phyloP scores from a whole-genome alignment of 1,140 invertebrate genomes.

The Chelonus insularis region DNA sequence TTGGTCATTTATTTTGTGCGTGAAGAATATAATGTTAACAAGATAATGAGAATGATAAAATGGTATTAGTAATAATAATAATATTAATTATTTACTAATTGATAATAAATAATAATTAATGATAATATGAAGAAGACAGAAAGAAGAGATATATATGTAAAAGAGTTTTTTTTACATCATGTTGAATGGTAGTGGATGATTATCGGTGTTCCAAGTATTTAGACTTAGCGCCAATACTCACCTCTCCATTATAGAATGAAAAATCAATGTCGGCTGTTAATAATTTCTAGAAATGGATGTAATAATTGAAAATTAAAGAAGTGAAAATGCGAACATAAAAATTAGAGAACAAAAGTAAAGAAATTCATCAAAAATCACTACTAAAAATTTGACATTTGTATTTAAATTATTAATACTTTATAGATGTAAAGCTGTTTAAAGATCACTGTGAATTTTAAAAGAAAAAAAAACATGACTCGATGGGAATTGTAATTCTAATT shows the following conservation, averaged over 20 bases:
- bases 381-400: conserved; percentile 11
- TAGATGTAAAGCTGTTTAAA: conserved; percentile 10
- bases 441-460: not conserved
- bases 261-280: conserved; percentile 23
- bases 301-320: too few species aligned
- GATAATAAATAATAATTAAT: not conserved
- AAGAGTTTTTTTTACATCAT: conserved; percentile 25
- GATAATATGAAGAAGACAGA: not conserved
- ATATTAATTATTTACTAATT: not conserved
- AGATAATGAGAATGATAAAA: too few species aligned
- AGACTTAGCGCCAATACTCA: conserved; percentile 12
- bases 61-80: conserved; percentile 1
- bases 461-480: not conserved
- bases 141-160: conserved; percentile 18
- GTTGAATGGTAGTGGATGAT: conserved; percentile 17
- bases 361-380: not conserved
- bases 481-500: not conserved
- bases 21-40: conserved; percentile 1
- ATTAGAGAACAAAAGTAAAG: not conserved
- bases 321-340: conserved; percentile 1
- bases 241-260: conserved; percentile 8
- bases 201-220: conserved; percentile 18
- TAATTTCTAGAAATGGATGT: conserved; percentile 18
- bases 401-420: conserved; percentile 8
- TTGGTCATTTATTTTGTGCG: not conserved